Evolutionary conservation across 2,797 vertebrate species (phyloP), one percentile per base, ranked within the genome.

Genomic region (Eulemur albifrons): DNA sequence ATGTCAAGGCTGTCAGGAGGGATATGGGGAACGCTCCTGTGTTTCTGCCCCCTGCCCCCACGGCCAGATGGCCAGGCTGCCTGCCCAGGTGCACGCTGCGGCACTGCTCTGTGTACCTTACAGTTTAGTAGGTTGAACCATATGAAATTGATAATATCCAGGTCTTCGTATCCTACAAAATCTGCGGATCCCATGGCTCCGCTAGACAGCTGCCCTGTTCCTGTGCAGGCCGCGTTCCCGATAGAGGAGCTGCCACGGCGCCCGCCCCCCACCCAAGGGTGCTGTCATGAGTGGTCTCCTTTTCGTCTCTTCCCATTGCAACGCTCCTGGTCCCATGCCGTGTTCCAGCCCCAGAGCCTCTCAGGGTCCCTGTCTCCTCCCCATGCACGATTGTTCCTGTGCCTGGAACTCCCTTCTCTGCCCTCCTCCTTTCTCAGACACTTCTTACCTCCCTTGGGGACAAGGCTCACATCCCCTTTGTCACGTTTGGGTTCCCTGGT

Each of bases 181-280:
- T 23, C 17, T 25, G 8, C 10, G 12, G 2, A 13, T 38, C 38
- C 5, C 2, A 0, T 14, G 67, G 57, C 11, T 45, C 35, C 9
- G 4, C 4, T 21, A 4, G 73, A 13, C 9, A 3, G 13, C 2
- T 23, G 63, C 2, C 23, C 15, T 38, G 11, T 4, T 4, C 25
- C 52, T 40, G 1, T 2, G 1, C 32, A n/a, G 23, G 8, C 65
- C 8, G 0, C 0, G 0, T 2, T 75, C 13, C 23, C 35, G n/a
- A 35, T 0, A 1, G 7, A 63, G 15, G 23, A 20, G 50, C n/a
- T 59, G 2, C 43, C 23, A 1, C 21, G 27, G 10, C 50, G 2
- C 25, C 30, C 20, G 0, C 25, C 1, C 1, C 11, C 20, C 38
- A 12, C 45, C 45, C 15, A 2, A 0, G 9, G 25, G 40, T 4